Conservation (phyloP, 2,797 vertebrate genomes). For the Rhinatrema bivittatum region DNA sequence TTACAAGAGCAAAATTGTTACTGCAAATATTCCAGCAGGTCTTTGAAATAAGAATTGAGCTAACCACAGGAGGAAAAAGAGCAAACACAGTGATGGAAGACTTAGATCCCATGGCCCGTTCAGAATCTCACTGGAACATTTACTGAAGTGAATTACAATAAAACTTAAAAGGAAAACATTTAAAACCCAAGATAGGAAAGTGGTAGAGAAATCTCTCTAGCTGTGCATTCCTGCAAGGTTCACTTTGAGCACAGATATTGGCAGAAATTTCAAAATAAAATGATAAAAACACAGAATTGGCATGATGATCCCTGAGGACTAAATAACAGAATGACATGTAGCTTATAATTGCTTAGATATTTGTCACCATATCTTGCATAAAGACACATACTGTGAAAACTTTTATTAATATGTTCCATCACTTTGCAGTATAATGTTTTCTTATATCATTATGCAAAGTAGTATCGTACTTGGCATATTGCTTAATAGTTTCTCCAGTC, state of each 20-base stretch:
- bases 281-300: constrained; percentile 34
- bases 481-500: constrained; percentile 21
- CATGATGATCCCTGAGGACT: constrained; percentile 30
- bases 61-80: not conserved
- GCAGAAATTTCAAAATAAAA: constrained; percentile 29
- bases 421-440: constrained; percentile 4
- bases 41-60: constrained; percentile 3
- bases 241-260: constrained; percentile 4
- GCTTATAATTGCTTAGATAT: constrained; percentile 26
- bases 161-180: constrained; percentile 28
- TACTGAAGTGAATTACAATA: constrained; percentile 25
- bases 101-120: constrained; percentile 3
- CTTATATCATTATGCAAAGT: constrained; percentile 26
- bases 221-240: constrained; percentile 36
- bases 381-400: constrained; percentile 39
- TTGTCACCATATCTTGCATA: constrained; percentile 32
- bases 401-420: constrained; percentile 28
- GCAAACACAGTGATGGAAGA: constrained; percentile 9
- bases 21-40: not conserved
- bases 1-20: constrained; percentile 12
- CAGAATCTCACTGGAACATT: not conserved
- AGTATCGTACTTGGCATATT: constrained; percentile 15
- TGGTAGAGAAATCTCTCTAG: constrained; percentile 24
- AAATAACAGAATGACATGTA: constrained; percentile 13
- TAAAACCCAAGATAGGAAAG: constrained; percentile 15